Evolutionary conservation across 1,140 invertebrate genomes (phyloP).

Genomic region (Drosophila punjabiensis): DNA sequence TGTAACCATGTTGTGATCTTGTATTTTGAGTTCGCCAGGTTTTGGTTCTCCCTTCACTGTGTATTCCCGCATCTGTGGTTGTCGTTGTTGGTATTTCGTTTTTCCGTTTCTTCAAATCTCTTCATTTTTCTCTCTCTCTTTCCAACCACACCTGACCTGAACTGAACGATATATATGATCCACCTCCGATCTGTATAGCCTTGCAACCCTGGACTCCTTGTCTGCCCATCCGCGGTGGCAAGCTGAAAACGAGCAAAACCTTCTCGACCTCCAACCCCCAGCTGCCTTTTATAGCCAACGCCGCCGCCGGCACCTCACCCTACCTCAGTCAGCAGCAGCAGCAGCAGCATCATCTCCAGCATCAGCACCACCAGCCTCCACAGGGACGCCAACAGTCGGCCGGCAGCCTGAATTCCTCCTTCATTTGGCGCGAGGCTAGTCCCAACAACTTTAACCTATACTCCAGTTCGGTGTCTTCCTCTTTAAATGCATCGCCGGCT

Average conservation of each 20-base stretch:
- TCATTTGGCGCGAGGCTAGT: conserved; percentile 85
- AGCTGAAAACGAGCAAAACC: conserved; percentile 84
- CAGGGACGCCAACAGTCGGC: conserved; percentile 68
- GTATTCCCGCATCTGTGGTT: conserved; percentile 39
- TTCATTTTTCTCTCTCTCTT: conserved; percentile 83
- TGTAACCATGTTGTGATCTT: conserved; percentile 14
- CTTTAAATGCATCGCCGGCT: conserved; percentile 59
- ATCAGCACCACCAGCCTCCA: conserved; percentile 23
- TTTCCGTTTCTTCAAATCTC: conserved; percentile 74
- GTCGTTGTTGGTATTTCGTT: conserved; percentile 75
- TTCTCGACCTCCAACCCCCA: conserved; percentile 85
- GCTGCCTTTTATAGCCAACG: conserved; percentile 76
- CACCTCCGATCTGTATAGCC: conserved; percentile 63
- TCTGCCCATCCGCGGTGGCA: conserved; percentile 84
- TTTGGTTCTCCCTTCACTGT: conserved; percentile 26
- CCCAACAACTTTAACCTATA: conserved; percentile 85
- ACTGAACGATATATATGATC: conserved; percentile 16
- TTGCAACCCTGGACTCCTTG: conserved; percentile 85
- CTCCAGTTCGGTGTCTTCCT: conserved; percentile 80
- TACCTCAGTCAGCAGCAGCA: conserved; percentile 48
- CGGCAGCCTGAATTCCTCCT: conserved; percentile 83
- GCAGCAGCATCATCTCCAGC: conserved; percentile 47
- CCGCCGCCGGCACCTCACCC: conserved; percentile 37
- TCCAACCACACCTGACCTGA: conserved; percentile 50
- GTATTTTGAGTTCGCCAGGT: conserved; percentile 15